A percentile compares a stretch with the other conserved stretches of the same genome.
phyloP scores from a whole-genome alignment of 2,113 vertebrate genomes.

The Dunckerocampus dactyliophorus region DNA sequence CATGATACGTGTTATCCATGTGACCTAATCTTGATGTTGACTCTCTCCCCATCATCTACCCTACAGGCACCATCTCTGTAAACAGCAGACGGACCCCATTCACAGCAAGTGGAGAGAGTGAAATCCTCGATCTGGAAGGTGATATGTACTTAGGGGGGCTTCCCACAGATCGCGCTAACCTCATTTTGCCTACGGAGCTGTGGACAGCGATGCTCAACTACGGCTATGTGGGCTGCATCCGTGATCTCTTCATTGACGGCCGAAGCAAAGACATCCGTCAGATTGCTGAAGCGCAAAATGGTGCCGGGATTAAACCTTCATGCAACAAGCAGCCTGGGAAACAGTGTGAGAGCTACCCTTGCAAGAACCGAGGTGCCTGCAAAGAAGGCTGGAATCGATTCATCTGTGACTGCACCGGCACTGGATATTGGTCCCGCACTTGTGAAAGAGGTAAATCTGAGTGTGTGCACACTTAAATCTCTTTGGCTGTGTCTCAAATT shows the following conservation, averaged over 20 bases:
- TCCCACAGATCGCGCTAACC: constrained; percentile 84
- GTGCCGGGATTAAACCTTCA: constrained; percentile 92
- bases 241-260: constrained; percentile 94
- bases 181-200: constrained; percentile 93
- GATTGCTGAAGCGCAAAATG: constrained; percentile 91
- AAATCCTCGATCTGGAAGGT: constrained; percentile 94
- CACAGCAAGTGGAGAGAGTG: constrained; percentile 95
- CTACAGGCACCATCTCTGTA: constrained; percentile 92
- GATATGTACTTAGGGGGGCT: constrained; percentile 97
- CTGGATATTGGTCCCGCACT: constrained; percentile 91
- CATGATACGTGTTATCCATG: neutral
- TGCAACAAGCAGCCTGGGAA: constrained; percentile 86
- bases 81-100: constrained; percentile 95
- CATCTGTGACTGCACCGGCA: constrained; percentile 96
- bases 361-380: constrained; percentile 91
- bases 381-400: constrained; percentile 99
- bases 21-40: neutral
- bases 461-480: neutral
- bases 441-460: constrained; percentile 85
- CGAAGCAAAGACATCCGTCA: constrained; percentile 97
- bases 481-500: neutral
- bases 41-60: neutral
- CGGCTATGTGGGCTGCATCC: constrained; percentile 93
- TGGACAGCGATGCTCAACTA: constrained; percentile 99
- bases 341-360: constrained; percentile 94